A percentile compares a stretch with the other conserved stretches of the same genome.
These are phyloP conservation scores for Spea multiplicata DNA, from an alignment of 2,113 vertebrate genomes.

Conservation along the genomic window DNA sequence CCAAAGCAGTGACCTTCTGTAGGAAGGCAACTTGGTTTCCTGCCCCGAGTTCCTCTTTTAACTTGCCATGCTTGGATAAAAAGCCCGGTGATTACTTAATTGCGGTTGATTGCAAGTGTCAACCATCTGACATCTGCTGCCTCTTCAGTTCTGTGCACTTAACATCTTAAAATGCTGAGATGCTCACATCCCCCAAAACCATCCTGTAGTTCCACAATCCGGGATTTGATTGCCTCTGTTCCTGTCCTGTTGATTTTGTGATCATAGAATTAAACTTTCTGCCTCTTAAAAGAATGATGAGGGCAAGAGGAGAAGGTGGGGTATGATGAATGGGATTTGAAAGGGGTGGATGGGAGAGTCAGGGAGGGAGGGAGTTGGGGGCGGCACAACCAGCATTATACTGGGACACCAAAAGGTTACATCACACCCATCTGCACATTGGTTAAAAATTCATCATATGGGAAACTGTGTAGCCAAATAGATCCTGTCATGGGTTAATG, in stretches of 20 bases:
- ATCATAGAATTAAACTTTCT: too few species aligned
- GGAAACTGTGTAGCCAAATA: background rate
- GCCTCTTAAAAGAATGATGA: too few species aligned
- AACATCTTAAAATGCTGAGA: conserved; percentile 22
- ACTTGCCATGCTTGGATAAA: conserved; percentile 54
- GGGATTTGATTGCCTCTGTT: conserved; percentile 13
- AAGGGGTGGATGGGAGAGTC: background rate
- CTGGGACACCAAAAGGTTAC: background rate
- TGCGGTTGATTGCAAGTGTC: conserved; percentile 60
- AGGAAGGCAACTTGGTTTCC: conserved; percentile 43
- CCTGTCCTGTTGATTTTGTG: background rate
- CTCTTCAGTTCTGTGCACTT: conserved; percentile 49
- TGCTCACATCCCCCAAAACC: conserved; percentile 40
- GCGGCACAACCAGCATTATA: background rate
- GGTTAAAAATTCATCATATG: background rate
- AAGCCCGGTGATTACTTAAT: conserved; percentile 66
- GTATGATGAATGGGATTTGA: background rate
- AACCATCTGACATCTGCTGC: conserved; percentile 52
- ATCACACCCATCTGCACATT: background rate
- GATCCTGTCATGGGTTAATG: background rate
- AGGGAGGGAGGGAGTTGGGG: background rate
- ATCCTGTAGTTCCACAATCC: conserved; percentile 44
- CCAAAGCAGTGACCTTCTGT: background rate
- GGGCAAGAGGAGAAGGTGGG: background rate
- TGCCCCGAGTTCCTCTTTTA: conserved; percentile 51